These are phyloP conservation scores for Ctena decussata DNA, from an alignment of 2,888 invertebrate genomes.

Conservation along the genomic window DNA sequence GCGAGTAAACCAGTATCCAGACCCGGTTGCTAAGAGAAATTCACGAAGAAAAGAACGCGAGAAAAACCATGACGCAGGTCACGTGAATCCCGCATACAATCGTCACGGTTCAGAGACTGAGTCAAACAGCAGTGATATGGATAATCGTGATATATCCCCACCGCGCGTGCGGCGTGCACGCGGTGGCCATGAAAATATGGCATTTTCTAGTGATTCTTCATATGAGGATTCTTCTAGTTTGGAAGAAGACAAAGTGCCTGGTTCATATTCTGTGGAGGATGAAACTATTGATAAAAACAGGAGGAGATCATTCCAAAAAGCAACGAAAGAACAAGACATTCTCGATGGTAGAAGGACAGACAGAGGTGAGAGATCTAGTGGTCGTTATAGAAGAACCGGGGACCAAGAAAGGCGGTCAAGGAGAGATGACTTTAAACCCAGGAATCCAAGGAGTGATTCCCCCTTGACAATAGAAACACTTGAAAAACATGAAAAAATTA, in stretches of 20 bases:
- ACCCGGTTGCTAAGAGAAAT: slow-evolving; percentile 46
- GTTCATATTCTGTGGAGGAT: slow-evolving; percentile 42
- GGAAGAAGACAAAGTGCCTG: slow-evolving; percentile 49
- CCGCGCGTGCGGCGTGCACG: slow-evolving; percentile 59
- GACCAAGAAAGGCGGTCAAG: slow-evolving; percentile 45
- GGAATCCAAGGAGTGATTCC: slow-evolving; percentile 67
- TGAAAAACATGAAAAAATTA: slow-evolving; percentile 58
- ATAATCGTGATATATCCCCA: slow-evolving; percentile 60
- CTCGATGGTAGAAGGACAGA: slow-evolving; percentile 25
- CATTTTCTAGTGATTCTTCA: slow-evolving; percentile 61
- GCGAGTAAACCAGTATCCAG: slow-evolving; percentile 60
- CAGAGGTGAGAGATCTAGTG: slow-evolving; percentile 20
- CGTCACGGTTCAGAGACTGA: slow-evolving; percentile 55
- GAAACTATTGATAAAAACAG: slow-evolving; percentile 39
- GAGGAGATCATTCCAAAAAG: slow-evolving; percentile 49
- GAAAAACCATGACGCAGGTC: slow-evolving; percentile 42
- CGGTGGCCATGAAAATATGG: slow-evolving; percentile 51
- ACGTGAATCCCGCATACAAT: slow-evolving; percentile 54
- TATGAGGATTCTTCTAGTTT: slow-evolving; percentile 63
- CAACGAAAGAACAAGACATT: slow-evolving; percentile 17
- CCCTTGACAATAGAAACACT: slow-evolving; percentile 60
- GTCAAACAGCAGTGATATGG: slow-evolving; percentile 54
- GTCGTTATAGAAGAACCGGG: slow-evolving; percentile 23
- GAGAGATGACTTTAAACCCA: slow-evolving; percentile 49
- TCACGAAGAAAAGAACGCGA: slow-evolving; percentile 17